These are phyloP conservation scores for Chauna torquata DNA, from an alignment of 2,113 vertebrate species.

Conservation along the genomic window DNA sequence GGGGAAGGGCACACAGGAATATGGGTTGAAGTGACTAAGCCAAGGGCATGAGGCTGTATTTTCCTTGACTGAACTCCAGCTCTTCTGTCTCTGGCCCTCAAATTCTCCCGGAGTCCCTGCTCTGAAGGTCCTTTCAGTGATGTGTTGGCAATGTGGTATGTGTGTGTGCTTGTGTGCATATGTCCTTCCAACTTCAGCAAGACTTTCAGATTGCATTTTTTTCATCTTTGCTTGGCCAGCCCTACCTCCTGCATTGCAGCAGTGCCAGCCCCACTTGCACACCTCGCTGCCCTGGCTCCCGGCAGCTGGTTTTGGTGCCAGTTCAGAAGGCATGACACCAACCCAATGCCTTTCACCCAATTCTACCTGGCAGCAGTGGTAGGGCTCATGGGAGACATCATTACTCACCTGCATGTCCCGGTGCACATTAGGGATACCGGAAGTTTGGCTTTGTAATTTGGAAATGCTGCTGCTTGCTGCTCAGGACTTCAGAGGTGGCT, in stretches of 20 bases:
- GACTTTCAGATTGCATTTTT: neutral
- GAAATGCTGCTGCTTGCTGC: neutral
- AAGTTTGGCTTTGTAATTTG: neutral
- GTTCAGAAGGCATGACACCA: neutral
- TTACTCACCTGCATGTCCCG: neutral
- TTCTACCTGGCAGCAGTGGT: neutral
- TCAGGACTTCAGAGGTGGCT: neutral
- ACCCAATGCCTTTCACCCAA: neutral
- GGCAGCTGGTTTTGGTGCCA: neutral
- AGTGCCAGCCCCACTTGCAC: neutral
- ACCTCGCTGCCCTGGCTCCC: neutral
- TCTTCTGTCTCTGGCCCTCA: neutral
- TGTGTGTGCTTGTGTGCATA: neutral
- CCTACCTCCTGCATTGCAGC: fast-evolving
- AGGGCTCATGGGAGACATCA: fast-evolving
- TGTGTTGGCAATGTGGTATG: neutral
- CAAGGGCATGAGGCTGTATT: neutral
- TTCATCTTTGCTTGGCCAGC: neutral
- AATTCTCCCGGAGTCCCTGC: neutral
- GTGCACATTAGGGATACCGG: neutral
- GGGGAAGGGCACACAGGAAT: neutral
- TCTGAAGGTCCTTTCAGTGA: neutral
- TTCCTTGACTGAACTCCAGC: fast-evolving
- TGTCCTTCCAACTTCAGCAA: neutral
- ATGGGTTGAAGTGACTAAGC: neutral